Conservation (phyloP, 1,140 invertebrate genomes). For the Acromyrmex heyeri region DNA sequence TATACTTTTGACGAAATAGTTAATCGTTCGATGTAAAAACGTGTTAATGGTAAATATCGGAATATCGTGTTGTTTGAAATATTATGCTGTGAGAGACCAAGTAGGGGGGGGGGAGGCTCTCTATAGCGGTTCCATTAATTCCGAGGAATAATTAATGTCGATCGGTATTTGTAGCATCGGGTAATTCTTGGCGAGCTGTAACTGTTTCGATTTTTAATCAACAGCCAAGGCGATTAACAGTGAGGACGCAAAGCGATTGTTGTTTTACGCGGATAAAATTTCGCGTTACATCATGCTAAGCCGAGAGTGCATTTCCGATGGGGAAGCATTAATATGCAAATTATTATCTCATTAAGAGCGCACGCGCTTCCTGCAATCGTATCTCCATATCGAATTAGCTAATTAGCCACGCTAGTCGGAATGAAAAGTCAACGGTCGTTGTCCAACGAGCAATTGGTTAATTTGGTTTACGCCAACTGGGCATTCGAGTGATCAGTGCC, state of each 20-base stretch:
- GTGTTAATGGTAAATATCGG: not conserved
- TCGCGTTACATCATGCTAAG: constrained; percentile 2
- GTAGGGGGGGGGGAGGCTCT: too few relatives aligned
- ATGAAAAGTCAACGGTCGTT: constrained; percentile 38
- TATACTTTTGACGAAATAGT: not conserved
- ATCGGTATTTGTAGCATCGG: not conserved
- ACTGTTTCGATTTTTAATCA: constrained; percentile 55
- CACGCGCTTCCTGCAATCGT: not conserved
- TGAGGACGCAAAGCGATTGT: not conserved
- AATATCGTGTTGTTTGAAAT: not conserved
- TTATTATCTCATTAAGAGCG: constrained; percentile 60
- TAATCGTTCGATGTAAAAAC: not conserved
- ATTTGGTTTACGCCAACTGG: constrained; percentile 28
- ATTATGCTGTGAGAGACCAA: not conserved
- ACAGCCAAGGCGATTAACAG: constrained; percentile 41
- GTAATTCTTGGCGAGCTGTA: constrained; percentile 9
- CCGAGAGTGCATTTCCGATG: constrained; percentile 34
- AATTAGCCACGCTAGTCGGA: constrained; percentile 54
- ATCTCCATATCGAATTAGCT: constrained; percentile 51
- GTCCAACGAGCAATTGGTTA: constrained; percentile 9
- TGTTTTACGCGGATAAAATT: constrained; percentile 30
- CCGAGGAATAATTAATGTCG: constrained; percentile 43
- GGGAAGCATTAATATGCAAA: constrained; percentile 64
- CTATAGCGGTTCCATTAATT: constrained; percentile 34
- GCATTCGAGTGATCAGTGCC: not conserved